Evolutionary conservation across 2,888 invertebrate genomes (phyloP), one percentile per base, ranked within the genome.

Genomic region (Acanthosoma haemorrhoidale): DNA sequence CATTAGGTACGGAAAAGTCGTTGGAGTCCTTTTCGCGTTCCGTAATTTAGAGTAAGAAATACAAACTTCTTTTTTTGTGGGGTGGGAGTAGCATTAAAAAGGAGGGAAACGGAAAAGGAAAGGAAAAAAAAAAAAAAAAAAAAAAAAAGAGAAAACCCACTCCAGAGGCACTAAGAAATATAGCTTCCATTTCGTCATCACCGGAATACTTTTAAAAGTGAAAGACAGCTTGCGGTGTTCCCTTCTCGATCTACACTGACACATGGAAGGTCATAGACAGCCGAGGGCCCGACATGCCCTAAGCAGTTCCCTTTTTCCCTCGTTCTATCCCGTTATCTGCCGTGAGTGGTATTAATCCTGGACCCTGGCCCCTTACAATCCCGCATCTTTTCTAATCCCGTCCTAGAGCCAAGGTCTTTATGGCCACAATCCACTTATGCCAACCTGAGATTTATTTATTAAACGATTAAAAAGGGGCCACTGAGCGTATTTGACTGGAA

Each of bases 141-240:
- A 41, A 21, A 25, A 51, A 5, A 8, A 25, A 13, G 13, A 8
- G 51, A n/a, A 11, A 51, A 51, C 21, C 51, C 51, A 51, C 25
- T 51, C 51, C 21, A 51, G 51, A 51, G 51, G 51, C 13, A 51
- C 51, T 51, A 51, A 51, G 51, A 51, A 51, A 51, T 51, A 51
- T 51, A 51, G 51, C 51, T 51, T 51, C 51, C 25, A 51, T 51
- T 51, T 51, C 51, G 51, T 51, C 51, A 51, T 51, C 51, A 51
- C 21, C 25, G 25, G 51, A n/a, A 51, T 25, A 51, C 51, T 51
- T 51, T 51, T 51, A 16, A 51, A 51, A 51, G 51, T 51, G 25
- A 21, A 13, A 51, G 51, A 51, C 21, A 51, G 25, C 51, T 13
- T 51, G 13, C 25, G 21, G 13, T n/a, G 25, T 51, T 21, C 51